Evolutionary conservation across 2,888 invertebrate genomes (phyloP), one percentile per base, ranked within the genome.

Genomic region (Scaptomyza polygonia): DNA sequence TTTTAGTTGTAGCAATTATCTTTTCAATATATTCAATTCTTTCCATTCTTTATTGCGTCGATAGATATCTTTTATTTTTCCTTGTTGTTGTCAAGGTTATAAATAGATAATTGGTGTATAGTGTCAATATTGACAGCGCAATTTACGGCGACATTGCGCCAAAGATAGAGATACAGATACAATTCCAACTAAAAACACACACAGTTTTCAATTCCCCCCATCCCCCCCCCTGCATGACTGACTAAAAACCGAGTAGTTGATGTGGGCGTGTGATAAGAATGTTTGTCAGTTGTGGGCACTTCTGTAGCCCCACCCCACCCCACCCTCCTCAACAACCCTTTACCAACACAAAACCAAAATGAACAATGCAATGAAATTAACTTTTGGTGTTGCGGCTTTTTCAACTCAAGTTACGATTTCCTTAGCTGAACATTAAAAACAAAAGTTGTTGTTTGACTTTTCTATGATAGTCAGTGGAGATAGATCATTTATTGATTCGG

Each of bases 141-240:
- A 75, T 80, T 82, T 65, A 54, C 67, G 57, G 71, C 74, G 66
- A 68, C 77, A 74, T 70, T 82, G 86, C 72, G 64, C 77, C 74
- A 77, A 73, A 82, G 80, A 82, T 81, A 86, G 67, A 57, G 76
- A 81, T 79, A 76, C 63, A 54, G 75, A 81, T 79, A 79, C 8
- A 61, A 54, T 45, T 47, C 12, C 2, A 30, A 55, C 52, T 32
- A n/a, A 36, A 18, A 47, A 27, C 42, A 21, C 21, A 32, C 25
- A 16, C 39, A 54, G 11, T n/a, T n/a, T n/a, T n/a, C n/a, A n/a
- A n/a, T n/a, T n/a, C n/a, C 29, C 14, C 30, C 3, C 16, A 21
- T 0, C 34, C 3, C 18, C 1, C 12, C 18, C 12, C 5, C 16
- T 1, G 21, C 32, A 29, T 9, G 9, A 16, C 29, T 29, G 52